These are phyloP conservation scores for Gymnoscelis rufifasciata DNA, from an alignment of 2,888 invertebrate species.

Conservation along the genomic window DNA sequence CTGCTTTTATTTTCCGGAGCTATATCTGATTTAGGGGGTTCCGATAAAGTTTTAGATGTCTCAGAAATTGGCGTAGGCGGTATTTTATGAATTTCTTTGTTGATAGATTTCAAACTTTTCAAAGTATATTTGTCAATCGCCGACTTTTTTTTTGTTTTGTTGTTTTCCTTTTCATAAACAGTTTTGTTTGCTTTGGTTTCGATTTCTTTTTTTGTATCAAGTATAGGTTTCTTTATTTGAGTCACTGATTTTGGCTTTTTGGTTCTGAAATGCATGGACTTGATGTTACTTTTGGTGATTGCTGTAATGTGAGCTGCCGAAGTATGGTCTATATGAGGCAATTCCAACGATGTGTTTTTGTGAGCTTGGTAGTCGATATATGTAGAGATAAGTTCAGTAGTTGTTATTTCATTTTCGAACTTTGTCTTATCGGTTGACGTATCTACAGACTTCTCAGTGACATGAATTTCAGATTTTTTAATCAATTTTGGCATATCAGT, in stretches of 20 bases:
- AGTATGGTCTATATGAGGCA: constrained; percentile 23
- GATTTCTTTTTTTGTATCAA: constrained; percentile 38
- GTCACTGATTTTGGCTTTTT: constrained; percentile 63
- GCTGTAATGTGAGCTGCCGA: constrained; percentile 53
- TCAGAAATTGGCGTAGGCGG: constrained; percentile 70
- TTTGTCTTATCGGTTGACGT: neutral
- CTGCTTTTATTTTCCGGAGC: constrained; percentile 74
- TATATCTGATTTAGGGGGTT: constrained; percentile 53
- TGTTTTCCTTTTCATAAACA: constrained; percentile 35
- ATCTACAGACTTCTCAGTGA: neutral
- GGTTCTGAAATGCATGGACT: constrained; percentile 62
- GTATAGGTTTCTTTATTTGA: constrained; percentile 59
- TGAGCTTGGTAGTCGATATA: constrained; percentile 4
- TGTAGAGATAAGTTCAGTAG: constrained; percentile 3
- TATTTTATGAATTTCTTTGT: constrained; percentile 74
- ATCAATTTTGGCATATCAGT: neutral
- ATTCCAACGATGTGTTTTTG: constrained; percentile 4
- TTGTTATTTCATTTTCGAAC: neutral
- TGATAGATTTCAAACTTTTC: constrained; percentile 67
- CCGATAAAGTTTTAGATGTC: constrained; percentile 62
- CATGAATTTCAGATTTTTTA: constrained; percentile 8
- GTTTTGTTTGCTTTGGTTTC: constrained; percentile 33
- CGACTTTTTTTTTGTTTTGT: constrained; percentile 52
- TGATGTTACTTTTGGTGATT: constrained; percentile 66
- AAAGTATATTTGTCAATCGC: constrained; percentile 41